phyloP scores from a whole-genome alignment of 2,113 vertebrate genomes.

The Anhinga anhinga region DNA sequence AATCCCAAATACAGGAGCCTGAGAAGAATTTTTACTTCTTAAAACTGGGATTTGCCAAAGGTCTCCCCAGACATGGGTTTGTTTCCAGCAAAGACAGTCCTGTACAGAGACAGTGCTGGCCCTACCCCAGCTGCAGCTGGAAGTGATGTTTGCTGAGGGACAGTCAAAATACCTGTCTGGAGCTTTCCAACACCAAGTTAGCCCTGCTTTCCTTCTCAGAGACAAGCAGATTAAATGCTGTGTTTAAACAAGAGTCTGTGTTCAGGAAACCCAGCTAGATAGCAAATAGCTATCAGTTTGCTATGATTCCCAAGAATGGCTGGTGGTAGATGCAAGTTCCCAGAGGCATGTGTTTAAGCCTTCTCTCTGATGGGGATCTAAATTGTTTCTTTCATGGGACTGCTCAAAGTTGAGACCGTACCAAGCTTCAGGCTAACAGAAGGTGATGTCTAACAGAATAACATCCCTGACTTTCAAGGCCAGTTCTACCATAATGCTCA shows the following conservation, averaged over 20 bases:
- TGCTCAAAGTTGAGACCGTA: neutral
- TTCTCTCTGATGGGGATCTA: neutral
- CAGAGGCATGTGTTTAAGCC: neutral
- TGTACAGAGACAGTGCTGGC: fast-evolving
- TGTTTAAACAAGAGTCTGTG: neutral
- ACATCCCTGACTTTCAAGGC: neutral
- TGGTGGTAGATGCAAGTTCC: neutral
- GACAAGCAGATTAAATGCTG: neutral
- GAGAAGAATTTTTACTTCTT: neutral
- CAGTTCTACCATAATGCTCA: neutral
- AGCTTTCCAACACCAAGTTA: neutral
- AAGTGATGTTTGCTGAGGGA: neutral
- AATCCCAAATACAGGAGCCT: neutral
- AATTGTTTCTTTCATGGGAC: fast-evolving
- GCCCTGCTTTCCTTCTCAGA: neutral
- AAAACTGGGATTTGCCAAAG: neutral
- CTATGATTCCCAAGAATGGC: neutral
- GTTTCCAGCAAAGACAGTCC: neutral
- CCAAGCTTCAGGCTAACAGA: fast-evolving
- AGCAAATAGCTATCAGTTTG: neutral
- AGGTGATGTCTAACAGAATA: neutral
- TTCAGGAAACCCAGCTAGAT: neutral
- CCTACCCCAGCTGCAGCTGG: neutral
- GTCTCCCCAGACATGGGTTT: neutral
- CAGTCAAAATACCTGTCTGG: neutral